These are phyloP conservation scores for Kryptopterus vitreolus DNA, from an alignment of 2,797 vertebrate genomes.

Conservation along the genomic window DNA sequence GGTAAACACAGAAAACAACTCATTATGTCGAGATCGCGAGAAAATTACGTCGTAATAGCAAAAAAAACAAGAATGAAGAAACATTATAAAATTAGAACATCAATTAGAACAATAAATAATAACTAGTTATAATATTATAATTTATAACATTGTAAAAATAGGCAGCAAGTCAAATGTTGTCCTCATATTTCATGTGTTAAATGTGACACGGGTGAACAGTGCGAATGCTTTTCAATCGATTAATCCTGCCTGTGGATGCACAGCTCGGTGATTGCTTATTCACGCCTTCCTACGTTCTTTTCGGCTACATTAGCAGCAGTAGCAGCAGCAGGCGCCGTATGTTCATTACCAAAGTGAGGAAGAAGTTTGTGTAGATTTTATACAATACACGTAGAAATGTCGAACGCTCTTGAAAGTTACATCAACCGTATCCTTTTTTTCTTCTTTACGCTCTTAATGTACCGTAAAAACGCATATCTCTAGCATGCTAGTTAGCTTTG, in stretches of 20 bases:
- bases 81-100: too few relatives aligned
- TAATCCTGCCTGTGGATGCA: neutral
- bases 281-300: conserved; percentile 18
- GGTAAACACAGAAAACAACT: too few relatives aligned
- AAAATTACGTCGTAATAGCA: too few relatives aligned
- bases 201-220: too few relatives aligned
- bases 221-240: conserved; percentile 13
- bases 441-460: neutral
- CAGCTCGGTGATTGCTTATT: conserved; percentile 4
- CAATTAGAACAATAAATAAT: too few relatives aligned
- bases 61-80: too few relatives aligned
- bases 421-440: conserved; percentile 92
- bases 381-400: conserved; percentile 71
- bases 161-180: too few relatives aligned
- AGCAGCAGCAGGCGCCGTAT: neutral
- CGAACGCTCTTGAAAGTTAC: conserved; percentile 90
- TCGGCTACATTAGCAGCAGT: neutral
- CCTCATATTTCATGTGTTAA: too few relatives aligned
- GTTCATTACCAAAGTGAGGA: neutral
- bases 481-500: neutral
- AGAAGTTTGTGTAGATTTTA: neutral
- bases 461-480: neutral
- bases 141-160: too few relatives aligned
- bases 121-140: too few relatives aligned
- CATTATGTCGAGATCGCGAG: too few relatives aligned